Base-by-base conservation (phyloP, 2,888 invertebrate species). In the Icerya purchasi region DNA sequence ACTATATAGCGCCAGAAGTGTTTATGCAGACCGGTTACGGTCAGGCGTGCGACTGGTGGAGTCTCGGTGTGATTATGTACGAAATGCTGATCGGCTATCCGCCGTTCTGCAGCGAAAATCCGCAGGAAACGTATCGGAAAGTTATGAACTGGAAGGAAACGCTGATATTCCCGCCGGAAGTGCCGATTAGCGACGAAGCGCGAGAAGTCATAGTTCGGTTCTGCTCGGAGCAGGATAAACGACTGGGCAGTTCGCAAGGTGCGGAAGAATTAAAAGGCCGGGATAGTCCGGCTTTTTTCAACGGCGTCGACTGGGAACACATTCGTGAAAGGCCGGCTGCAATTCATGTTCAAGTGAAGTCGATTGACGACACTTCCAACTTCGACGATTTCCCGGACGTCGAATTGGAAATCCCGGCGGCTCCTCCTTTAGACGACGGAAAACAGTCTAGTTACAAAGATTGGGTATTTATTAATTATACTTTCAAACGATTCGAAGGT, bases 51-150 rank as follows among this genome's bases (percentile, higher is more conserved):
- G 98, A 99, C 74, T 99, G 96, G 92, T 98, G 98, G 98, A 96
- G 94, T 63, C 78, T 99, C 61, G 98, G 98, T 23, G 98, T 99
- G 61, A 98, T 98, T 68, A 98, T 99, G 98, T 98, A 97, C 75
- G 98, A 99, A 76, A 99, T 99, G 98, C 78, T 99, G 66, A 98
- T 98, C 74, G 97, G 98, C 22, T 99, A 97, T 74, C 98, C 98
- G 63, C 98, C 98, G 59, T 98, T 99, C 75, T 98, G 98, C 73
- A 97, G 97, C 61, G 97, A 98, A 74, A 96, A 90, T 67, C 92
- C 93, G 2, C 93, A 93, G 72, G 94, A 94, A 74, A 94, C 94
- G 21, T 94, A 94, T 73, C 79, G 83, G 65, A 93, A 93, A 75
- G 97, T 99, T 66, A 96, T 99, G 93, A 96, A 96, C 70, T 99